These are phyloP conservation scores for Cardiocondyla obscurior DNA, from an alignment of 1,140 invertebrate species.

Conservation along the genomic window DNA sequence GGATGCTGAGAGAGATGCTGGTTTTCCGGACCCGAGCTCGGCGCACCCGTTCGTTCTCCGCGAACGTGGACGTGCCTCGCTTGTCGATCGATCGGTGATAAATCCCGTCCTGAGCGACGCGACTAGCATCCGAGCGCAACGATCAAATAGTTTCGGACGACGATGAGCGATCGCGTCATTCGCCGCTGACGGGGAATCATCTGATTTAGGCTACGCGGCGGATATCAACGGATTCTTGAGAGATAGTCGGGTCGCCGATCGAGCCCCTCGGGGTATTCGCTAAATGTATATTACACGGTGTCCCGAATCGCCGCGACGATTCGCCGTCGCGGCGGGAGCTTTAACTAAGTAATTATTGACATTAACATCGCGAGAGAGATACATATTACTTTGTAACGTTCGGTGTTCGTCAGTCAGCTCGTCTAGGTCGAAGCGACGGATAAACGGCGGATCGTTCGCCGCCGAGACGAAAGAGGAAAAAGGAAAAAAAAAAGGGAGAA, in stretches of 20 bases:
- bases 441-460: background rate
- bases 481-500: background rate
- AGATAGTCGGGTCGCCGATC: slow-evolving; percentile 59
- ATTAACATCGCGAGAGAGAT: slow-evolving; percentile 55
- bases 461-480: background rate
- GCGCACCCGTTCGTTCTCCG: background rate
- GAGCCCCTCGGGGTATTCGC: slow-evolving; percentile 51
- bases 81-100: background rate
- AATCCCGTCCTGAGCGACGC: background rate
- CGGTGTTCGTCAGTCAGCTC: slow-evolving; percentile 51
- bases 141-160: background rate
- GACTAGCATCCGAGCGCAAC: background rate
- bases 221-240: slow-evolving; percentile 38
- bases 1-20: slow-evolving; percentile 7
- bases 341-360: slow-evolving; percentile 68
- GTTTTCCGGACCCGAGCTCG: slow-evolving; percentile 14
- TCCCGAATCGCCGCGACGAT: slow-evolving; percentile 27
- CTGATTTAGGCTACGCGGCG: slow-evolving; percentile 15
- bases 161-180: background rate
- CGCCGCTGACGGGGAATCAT: background rate
- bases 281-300: slow-evolving; percentile 58
- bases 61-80: background rate
- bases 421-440: slow-evolving; percentile 43
- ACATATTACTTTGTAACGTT: slow-evolving; percentile 61
- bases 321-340: slow-evolving; percentile 53